phyloP scores from a whole-genome alignment of 2,797 vertebrate species.

The Acanthis flammea region DNA sequence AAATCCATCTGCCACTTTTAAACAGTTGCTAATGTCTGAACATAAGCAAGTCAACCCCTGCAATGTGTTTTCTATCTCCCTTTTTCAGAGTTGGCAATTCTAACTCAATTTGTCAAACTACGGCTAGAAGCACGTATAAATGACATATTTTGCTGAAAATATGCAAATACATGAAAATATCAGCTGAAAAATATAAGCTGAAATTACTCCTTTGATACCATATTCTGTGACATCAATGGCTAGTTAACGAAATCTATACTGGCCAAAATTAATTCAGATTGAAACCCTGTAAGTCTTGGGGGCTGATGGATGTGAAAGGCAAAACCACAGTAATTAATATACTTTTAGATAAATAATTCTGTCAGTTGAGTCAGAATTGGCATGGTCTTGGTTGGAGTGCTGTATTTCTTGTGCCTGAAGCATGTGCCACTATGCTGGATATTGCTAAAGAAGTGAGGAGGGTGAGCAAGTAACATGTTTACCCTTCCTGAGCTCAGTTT shows the following conservation, averaged over 20 bases:
- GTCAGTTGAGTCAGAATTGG: not conserved
- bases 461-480: not conserved
- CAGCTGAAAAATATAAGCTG: not conserved
- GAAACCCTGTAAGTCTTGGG: not conserved
- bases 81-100: not conserved
- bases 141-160: not conserved
- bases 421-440: not conserved
- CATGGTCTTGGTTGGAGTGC: not conserved
- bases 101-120: not conserved
- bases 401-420: not conserved
- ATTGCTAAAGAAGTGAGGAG: not conserved
- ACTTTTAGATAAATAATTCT: not conserved
- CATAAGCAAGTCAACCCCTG: not conserved
- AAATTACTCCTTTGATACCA: not conserved
- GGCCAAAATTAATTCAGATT: not conserved
- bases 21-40: not conserved
- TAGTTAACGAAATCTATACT: not conserved
- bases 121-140: not conserved
- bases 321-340: not conserved
- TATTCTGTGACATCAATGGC: not conserved
- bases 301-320: rapidly evolving
- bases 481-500: not conserved
- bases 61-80: not conserved
- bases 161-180: not conserved
- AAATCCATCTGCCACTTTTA: not conserved